Evolutionary conservation across 2,113 vertebrate genomes (phyloP).

Genomic region (Ascaphus truei): DNA sequence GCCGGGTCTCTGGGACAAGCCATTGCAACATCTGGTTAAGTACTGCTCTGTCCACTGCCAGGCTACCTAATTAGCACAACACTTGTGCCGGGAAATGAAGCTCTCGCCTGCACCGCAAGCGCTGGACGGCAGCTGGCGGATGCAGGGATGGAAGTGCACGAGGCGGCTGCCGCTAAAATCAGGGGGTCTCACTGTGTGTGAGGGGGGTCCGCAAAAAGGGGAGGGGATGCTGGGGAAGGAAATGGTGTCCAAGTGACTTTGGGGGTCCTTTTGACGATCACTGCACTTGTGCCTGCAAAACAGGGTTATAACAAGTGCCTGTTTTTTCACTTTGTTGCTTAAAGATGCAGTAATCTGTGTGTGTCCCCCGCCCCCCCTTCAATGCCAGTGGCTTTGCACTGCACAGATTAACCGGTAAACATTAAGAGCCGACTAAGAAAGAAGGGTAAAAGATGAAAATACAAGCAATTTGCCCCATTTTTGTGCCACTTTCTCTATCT

Average conservation of each 20-base stretch:
- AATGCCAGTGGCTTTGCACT: no score
- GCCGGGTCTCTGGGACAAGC: conserved; percentile 65
- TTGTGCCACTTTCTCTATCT: no score
- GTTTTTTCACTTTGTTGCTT: not conserved
- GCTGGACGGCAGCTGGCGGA: conserved; percentile 17
- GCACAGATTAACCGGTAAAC: no score
- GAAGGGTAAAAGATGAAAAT: no score
- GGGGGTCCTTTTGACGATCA: not conserved
- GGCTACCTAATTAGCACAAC: conserved; percentile 87
- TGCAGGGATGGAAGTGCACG: conserved; percentile 44
- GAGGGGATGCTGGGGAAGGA: conserved; percentile 9
- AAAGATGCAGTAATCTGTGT: no score
- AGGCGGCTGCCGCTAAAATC: conserved; percentile 59
- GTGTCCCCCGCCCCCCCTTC: no score
- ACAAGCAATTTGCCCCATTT: no score
- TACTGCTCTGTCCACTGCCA: conserved; percentile 67
- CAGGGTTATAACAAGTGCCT: not conserved
- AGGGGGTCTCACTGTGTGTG: not conserved
- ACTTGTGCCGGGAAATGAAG: conserved; percentile 83
- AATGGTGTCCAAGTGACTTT: not conserved
- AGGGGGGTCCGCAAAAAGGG: not conserved
- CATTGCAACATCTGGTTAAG: conserved; percentile 97
- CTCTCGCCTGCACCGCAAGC: conserved; percentile 2
- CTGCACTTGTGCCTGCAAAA: not conserved
- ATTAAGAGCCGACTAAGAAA: no score